Conservation (phyloP, 1,140 invertebrate species). For the silkworm (Bombyx mori) region DNA sequence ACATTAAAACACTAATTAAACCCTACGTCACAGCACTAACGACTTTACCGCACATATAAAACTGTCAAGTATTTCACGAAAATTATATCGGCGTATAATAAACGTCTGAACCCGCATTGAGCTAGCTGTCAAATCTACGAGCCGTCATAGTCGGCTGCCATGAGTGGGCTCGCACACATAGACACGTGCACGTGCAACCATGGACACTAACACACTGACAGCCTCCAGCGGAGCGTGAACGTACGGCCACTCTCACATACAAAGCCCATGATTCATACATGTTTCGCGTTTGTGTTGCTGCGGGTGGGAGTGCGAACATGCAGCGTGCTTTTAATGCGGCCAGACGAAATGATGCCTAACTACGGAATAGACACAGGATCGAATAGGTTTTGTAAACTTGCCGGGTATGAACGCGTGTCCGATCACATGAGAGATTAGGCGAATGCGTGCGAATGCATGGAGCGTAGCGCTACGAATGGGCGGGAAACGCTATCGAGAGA, state of each 20-base stretch:
- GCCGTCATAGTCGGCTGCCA: conserved; percentile 68
- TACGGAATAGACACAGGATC: conserved; percentile 52
- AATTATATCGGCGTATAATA: conserved; percentile 63
- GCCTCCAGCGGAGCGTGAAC: conserved; percentile 49
- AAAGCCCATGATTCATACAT: conserved; percentile 55
- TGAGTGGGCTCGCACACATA: conserved; percentile 60
- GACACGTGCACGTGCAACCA: conserved; percentile 38
- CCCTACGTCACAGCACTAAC: conserved; percentile 25
- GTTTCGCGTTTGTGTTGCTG: conserved; percentile 48
- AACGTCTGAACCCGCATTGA: conserved; percentile 70
- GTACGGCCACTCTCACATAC: conserved; percentile 49
- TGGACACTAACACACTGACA: conserved; percentile 64
- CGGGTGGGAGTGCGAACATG: conserved; percentile 70
- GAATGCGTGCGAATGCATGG: conserved; percentile 66
- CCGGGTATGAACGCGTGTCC: conserved; percentile 50
- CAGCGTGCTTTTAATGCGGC: conserved; percentile 66
- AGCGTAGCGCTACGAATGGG: conserved; percentile 50
- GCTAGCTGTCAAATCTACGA: conserved; percentile 71
- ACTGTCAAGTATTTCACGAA: conserved; percentile 55
- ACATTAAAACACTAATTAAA: neutral
- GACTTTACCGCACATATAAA: conserved; percentile 45
- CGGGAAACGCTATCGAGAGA: conserved; percentile 56
- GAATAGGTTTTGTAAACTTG: conserved; percentile 64
- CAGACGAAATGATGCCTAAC: conserved; percentile 63
- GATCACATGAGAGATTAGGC: conserved; percentile 67